phyloP scores from a whole-genome alignment of 2,113 vertebrate genomes.

The Telmatochromis sp. region DNA sequence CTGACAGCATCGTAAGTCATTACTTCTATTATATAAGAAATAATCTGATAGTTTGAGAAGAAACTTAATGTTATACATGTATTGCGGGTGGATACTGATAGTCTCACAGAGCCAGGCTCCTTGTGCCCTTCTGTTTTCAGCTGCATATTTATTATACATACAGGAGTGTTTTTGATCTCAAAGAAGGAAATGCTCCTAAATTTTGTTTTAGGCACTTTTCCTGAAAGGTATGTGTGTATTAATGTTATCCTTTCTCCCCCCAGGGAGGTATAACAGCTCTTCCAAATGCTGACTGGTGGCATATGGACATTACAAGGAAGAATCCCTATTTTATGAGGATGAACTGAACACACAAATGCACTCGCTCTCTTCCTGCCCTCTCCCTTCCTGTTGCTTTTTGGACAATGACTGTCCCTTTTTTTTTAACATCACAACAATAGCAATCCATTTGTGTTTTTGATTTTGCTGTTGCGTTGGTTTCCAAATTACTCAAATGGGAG shows the following conservation, averaged over 20 bases:
- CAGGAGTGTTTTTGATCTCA: neutral
- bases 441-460: neutral
- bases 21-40: neutral
- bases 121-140: neutral
- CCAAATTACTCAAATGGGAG: neutral
- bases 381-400: conserved; percentile 15
- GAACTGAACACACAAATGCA: conserved; percentile 54
- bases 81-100: neutral
- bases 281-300: neutral
- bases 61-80: neutral
- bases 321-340: conserved; percentile 6
- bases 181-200: neutral
- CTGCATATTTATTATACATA: neutral
- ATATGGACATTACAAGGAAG: neutral
- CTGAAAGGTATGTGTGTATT: neutral
- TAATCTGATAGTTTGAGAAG: neutral
- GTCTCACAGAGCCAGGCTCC: neutral
- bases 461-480: conserved; percentile 31
- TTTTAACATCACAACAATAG: neutral
- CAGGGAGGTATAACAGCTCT: conserved; percentile 71
- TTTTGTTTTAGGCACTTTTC: neutral
- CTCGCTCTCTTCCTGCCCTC: conserved; percentile 1
- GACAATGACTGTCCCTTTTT: neutral
- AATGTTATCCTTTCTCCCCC: neutral
- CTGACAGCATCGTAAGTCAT: conserved; percentile 90